These are phyloP conservation scores for Harmothoe impar DNA, from an alignment of 2,888 invertebrate genomes.

Conservation along the genomic window DNA sequence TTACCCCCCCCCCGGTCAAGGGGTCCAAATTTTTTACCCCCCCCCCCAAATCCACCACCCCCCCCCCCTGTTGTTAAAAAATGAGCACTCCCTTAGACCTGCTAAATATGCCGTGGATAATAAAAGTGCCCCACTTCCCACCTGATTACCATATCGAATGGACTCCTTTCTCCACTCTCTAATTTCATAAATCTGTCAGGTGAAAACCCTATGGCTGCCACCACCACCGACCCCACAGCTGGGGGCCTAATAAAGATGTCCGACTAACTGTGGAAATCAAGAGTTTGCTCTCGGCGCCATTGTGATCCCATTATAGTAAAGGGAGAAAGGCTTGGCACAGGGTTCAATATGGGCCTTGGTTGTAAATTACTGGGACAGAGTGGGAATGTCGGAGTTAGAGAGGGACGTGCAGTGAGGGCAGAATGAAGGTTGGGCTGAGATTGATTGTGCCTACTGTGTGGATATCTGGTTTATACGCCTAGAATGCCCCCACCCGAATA, in stretches of 20 bases:
- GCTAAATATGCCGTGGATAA: background rate
- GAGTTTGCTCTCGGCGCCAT: conserved; percentile 27
- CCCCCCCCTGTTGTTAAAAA: too few species aligned
- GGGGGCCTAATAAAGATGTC: conserved; percentile 59
- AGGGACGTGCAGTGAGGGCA: background rate
- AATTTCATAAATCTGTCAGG: conserved; percentile 60
- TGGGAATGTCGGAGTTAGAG: background rate
- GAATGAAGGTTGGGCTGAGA: background rate
- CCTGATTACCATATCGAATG: conserved; percentile 35
- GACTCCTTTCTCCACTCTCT: conserved; percentile 29
- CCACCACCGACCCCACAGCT: background rate
- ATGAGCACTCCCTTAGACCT: too few species aligned
- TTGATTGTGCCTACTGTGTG: background rate
- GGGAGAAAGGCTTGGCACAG: conserved; percentile 31
- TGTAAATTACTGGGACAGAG: conserved; percentile 21
- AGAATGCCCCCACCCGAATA: background rate
- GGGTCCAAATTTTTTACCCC: too few species aligned
- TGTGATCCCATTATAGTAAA: conserved; percentile 30
- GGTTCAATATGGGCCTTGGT: conserved; percentile 17
- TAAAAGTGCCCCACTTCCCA: background rate
- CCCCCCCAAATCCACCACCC: too few species aligned
- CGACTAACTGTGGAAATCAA: conserved; percentile 48
- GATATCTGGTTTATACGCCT: conserved; percentile 1
- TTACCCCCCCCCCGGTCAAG: too few species aligned
- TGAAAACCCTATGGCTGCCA: conserved; percentile 8